These are phyloP conservation scores for Chaenodraco wilsoni DNA, from an alignment of 2,797 vertebrate species.

Conservation along the genomic window DNA sequence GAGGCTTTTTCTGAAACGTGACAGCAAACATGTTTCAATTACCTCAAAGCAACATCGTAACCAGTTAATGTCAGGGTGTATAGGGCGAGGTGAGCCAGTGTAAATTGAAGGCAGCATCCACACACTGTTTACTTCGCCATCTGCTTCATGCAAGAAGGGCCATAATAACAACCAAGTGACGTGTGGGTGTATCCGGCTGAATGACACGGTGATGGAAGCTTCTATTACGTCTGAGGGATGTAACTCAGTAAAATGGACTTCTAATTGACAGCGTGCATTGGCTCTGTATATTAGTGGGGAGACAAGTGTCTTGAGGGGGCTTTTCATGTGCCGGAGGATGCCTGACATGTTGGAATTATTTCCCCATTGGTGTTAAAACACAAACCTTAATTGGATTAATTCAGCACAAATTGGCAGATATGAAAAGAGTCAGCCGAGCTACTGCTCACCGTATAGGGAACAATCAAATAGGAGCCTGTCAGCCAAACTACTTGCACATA, in stretches of 20 bases:
- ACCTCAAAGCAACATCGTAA: slow-evolving; percentile 2
- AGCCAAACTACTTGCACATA: slow-evolving; percentile 28
- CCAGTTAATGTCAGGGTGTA: background rate
- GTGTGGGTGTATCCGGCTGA: slow-evolving; percentile 34
- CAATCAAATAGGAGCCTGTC: slow-evolving; percentile 24
- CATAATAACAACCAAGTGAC: slow-evolving; percentile 18
- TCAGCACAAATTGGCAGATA: slow-evolving; percentile 61
- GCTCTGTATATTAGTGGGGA: slow-evolving; percentile 57
- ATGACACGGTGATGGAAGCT: slow-evolving; percentile 23
- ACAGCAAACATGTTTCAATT: background rate
- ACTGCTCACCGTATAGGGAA: slow-evolving; percentile 35
- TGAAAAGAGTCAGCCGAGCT: slow-evolving; percentile 50
- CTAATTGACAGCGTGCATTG: slow-evolving; percentile 70
- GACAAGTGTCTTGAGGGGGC: slow-evolving; percentile 62
- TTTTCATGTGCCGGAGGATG: slow-evolving; percentile 61
- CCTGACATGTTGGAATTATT: slow-evolving; percentile 63
- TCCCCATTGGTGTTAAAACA: slow-evolving; percentile 62
- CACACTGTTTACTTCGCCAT: slow-evolving; percentile 5
- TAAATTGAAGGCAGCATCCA: background rate
- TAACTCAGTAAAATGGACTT: slow-evolving; percentile 62
- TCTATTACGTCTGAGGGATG: slow-evolving; percentile 46
- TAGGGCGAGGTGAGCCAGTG: background rate
- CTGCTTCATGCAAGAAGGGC: slow-evolving; percentile 26
- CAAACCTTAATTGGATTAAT: slow-evolving; percentile 68
- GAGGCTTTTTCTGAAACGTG: background rate